Conservation (phyloP, 2,888 invertebrate species). For the Hirudinaria manillensis region DNA sequence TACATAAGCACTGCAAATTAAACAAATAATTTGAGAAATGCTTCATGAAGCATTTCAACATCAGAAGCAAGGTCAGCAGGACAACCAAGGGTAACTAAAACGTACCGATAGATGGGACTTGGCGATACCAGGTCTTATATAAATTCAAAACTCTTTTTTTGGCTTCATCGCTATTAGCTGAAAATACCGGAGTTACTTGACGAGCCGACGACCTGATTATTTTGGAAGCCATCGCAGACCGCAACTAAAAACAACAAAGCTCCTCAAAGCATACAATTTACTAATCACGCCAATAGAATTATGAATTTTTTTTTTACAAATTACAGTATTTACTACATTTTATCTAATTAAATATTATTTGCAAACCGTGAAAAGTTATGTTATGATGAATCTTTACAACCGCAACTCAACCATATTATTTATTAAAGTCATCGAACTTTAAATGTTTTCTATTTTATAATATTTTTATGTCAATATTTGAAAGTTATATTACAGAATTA, state of each 20-base stretch:
- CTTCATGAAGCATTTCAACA: conserved; percentile 1
- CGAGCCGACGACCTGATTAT: conserved; percentile 43
- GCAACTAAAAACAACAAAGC: conserved; percentile 8
- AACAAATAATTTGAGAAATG: neutral
- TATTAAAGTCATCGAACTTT: no score
- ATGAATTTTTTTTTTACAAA: no score
- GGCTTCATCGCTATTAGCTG: conserved; percentile 71
- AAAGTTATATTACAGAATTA: no score
- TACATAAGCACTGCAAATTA: conserved; percentile 69
- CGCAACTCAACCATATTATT: no score
- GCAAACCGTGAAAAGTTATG: no score
- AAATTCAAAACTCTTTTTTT: conserved; percentile 74
- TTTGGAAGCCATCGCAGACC: conserved; percentile 40
- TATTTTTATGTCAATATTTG: no score
- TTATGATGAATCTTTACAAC: no score
- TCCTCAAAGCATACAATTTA: neutral
- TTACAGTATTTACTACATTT: no score
- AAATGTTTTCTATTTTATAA: no score
- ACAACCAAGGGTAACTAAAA: conserved; percentile 39
- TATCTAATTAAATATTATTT: no score
- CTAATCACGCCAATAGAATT: neutral
- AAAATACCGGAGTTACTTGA: conserved; percentile 79
- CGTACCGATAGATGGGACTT: conserved; percentile 80
- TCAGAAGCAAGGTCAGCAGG: conserved; percentile 27
- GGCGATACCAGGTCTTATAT: conserved; percentile 89